phyloP scores from a whole-genome alignment of 2,888 invertebrate genomes.

The Tetrapedia diversipes region DNA sequence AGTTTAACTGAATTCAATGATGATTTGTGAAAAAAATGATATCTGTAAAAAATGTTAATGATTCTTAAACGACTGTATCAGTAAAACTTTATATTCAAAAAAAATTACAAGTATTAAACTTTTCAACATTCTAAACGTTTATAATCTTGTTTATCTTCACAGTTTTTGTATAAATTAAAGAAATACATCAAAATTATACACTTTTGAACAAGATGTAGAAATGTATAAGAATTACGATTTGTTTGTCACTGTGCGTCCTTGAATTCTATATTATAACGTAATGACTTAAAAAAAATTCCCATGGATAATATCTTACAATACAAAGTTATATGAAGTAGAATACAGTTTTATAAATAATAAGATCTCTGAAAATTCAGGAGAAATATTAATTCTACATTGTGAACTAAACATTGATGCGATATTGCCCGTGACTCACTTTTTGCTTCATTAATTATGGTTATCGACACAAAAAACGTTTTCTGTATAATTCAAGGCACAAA shows the following conservation, averaged over 20 bases:
- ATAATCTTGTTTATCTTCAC: background rate
- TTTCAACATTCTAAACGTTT: background rate
- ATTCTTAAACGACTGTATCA: constrained; percentile 1
- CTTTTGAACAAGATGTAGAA: constrained; percentile 13
- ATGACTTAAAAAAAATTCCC: constrained; percentile 19
- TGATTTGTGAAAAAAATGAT: background rate
- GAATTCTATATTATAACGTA: constrained; percentile 54
- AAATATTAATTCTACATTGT: constrained; percentile 33
- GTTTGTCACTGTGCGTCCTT: constrained; percentile 74
- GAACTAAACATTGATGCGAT: constrained; percentile 53
- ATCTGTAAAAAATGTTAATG: background rate
- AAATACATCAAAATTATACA: constrained; percentile 4
- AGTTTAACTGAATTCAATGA: background rate
- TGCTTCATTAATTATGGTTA: constrained; percentile 24
- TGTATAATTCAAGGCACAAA: constrained; percentile 13
- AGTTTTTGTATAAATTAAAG: background rate
- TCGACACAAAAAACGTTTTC: constrained; percentile 34
- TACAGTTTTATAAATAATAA: background rate
- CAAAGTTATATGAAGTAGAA: background rate
- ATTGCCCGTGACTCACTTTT: constrained; percentile 42
- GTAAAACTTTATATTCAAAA: background rate
- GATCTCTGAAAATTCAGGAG: constrained; percentile 8
- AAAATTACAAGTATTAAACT: background rate
- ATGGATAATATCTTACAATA: background rate
- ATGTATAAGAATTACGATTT: constrained; percentile 50